Evolutionary conservation across 2,113 vertebrate genomes (phyloP), one percentile per base, ranked within the genome.

Genomic region (Triplophysa tibetana): DNA sequence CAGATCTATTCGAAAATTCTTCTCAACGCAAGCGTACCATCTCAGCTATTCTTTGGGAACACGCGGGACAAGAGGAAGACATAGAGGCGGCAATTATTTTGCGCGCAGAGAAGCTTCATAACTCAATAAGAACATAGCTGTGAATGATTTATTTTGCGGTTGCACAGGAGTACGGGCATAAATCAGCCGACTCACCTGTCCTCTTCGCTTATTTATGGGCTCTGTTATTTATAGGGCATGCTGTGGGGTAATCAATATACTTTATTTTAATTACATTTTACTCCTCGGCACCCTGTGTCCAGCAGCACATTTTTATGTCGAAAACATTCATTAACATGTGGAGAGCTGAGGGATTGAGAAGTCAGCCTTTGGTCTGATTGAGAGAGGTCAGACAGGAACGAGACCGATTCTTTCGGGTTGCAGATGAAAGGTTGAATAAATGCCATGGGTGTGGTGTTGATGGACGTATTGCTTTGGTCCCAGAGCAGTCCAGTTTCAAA

Each of bases 241-340:
- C 77, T 88, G 79, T 86, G 83, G 87, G 86, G 83, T 91, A 89
- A 93, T 94, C 93, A 92, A 93, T 92, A 93, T 93, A 83, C 90
- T 89, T 92, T 91, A 94, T 92, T 94, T 90, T 90, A 93, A 93
- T 93, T 94, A 91, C 89, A 88, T 88, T 91, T 90, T 87, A 88
- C 90, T 85, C 84, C 86, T 89, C 85, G 79, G 89, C 84, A 86
- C 86, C 88, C 84, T 43, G 86, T 86, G 90, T 91, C 85, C 82
- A 91, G 90, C 91, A 90, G 90, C 89, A 82, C 41, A 60, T 83
- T 87, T 90, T 92, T 91, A 67, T 78, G 86, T 90, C 69, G 56
- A 89, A 93, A 92, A 92, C 91, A 91, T 90, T 92, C 90, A 91
- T 93, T 89, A 92, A 89, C 38, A 1, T 81, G 77, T 84, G 81